phyloP scores from a whole-genome alignment of 2,888 invertebrate genomes.

The Bruchidius siliquastri region DNA sequence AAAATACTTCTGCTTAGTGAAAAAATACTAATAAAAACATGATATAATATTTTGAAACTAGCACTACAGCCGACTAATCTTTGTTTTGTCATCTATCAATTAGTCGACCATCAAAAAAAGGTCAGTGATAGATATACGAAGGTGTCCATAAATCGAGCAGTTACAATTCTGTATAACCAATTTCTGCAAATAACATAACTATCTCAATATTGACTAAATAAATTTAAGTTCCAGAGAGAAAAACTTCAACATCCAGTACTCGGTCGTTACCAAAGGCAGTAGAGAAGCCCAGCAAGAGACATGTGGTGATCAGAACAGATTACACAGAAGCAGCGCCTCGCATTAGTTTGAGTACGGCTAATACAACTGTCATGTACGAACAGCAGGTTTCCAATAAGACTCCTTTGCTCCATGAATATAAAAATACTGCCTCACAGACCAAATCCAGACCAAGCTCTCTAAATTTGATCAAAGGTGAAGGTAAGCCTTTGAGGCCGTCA shows the following conservation, averaged over 20 bases:
- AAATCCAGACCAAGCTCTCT: slow-evolving; percentile 36
- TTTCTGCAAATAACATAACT: background rate
- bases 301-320: slow-evolving; percentile 39
- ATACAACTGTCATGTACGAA: slow-evolving; percentile 28
- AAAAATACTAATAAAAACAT: no score
- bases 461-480: slow-evolving; percentile 30
- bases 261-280: slow-evolving; percentile 27
- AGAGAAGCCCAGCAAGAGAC: slow-evolving; percentile 31
- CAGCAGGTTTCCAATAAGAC: slow-evolving; percentile 24
- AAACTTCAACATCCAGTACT: slow-evolving; percentile 28
- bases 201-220: background rate
- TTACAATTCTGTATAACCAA: background rate
- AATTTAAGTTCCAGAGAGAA: slow-evolving; percentile 33
- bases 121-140: background rate
- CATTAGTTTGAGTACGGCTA: slow-evolving; percentile 27
- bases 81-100: no score
- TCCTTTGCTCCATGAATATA: slow-evolving; percentile 28
- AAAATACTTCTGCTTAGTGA: no score
- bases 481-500: slow-evolving; percentile 22
- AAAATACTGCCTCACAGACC: slow-evolving; percentile 23
- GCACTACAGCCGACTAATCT: no score
- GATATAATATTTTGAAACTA: no score
- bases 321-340: slow-evolving; percentile 23
- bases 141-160: no score
- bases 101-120: no score